A percentile compares a stretch with the other conserved stretches of the same genome.
Conservation (phyloP, 2,113 vertebrate genomes). For the Mirounga angustirostris region DNA sequence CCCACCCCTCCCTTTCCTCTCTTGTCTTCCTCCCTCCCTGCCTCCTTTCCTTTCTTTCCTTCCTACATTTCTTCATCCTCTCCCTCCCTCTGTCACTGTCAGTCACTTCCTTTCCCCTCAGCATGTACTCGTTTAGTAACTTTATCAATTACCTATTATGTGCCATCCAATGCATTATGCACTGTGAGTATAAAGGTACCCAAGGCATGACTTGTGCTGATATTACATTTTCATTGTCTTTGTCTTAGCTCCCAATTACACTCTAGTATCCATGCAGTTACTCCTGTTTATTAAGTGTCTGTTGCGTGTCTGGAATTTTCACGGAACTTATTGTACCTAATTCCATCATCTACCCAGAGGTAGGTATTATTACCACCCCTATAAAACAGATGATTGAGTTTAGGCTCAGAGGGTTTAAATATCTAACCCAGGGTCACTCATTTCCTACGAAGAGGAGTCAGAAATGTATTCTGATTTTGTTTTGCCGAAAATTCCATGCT, state of each 20-base stretch:
- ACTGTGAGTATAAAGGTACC: neutral
- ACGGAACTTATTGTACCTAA: neutral
- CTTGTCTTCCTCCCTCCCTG: too few species aligned
- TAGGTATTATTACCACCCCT: slow-evolving; percentile 2
- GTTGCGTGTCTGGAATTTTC: neutral
- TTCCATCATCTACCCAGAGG: neutral
- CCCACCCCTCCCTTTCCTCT: too few species aligned
- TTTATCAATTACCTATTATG: neutral
- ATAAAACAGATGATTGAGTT: slow-evolving; percentile 8
- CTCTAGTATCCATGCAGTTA: neutral
- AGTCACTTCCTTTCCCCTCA: neutral
- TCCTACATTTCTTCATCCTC: too few species aligned
- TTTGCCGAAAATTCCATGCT: neutral
- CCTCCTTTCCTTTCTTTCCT: too few species aligned
- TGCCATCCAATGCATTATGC: neutral
- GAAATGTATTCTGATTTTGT: neutral
- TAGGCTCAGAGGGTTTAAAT: slow-evolving; percentile 6
- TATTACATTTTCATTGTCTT: neutral
- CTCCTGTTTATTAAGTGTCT: neutral
- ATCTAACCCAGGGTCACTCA: neutral
- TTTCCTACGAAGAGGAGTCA: neutral
- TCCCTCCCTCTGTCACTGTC: neutral
- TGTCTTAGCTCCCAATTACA: neutral
- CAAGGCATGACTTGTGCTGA: neutral
- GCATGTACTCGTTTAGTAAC: neutral